Conservation (phyloP, 2,888 invertebrate species). For the Meghimatium bilineatum region DNA sequence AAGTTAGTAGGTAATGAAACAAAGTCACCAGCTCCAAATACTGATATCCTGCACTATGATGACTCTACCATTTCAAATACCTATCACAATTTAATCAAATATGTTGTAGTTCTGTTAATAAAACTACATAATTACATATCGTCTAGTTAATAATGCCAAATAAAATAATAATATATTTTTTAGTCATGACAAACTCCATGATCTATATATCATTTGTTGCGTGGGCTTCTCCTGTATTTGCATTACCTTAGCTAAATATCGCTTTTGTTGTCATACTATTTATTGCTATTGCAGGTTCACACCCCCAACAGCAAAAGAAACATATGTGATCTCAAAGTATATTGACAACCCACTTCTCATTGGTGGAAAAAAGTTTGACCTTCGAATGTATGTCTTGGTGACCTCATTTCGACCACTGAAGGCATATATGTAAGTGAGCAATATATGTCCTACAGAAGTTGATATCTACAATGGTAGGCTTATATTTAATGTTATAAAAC, state of each 20-base stretch:
- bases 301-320: conserved; percentile 76
- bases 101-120: too few species aligned
- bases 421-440: conserved; percentile 82
- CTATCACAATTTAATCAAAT: too few species aligned
- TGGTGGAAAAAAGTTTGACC: conserved; percentile 96
- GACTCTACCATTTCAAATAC: too few species aligned
- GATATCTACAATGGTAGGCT: not conserved
- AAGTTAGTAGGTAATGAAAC: too few species aligned
- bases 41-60: too few species aligned
- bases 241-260: not conserved
- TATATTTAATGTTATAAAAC: too few species aligned
- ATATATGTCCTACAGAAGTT: not conserved
- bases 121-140: too few species aligned
- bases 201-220: too few species aligned
- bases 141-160: too few species aligned
- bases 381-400: conserved; percentile 92
- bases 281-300: conserved; percentile 67
- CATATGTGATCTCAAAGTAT: conserved; percentile 96
- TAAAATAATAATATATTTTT: too few species aligned
- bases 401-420: conserved; percentile 95
- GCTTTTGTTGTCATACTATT: not conserved
- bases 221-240: not conserved
- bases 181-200: too few species aligned
- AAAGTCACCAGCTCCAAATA: too few species aligned
- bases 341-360: conserved; percentile 96